These are phyloP conservation scores for Puntigrus tetrazona DNA, from an alignment of 2,113 vertebrate genomes.

Conservation along the genomic window DNA sequence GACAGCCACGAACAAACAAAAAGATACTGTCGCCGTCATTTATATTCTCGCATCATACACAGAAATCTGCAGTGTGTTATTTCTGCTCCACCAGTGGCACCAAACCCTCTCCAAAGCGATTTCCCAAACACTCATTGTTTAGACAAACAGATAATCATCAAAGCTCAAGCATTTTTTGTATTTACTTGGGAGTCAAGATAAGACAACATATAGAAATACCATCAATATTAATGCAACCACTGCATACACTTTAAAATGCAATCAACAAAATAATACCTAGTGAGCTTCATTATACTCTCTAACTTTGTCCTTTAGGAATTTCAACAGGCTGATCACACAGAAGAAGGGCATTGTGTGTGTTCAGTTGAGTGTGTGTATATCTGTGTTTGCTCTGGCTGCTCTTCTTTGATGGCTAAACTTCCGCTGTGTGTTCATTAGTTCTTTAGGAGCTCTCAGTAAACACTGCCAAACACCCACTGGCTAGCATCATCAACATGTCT, in stretches of 20 bases:
- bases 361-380: not conserved
- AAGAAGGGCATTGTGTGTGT: not conserved
- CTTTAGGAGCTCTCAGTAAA: constrained; percentile 31
- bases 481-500: constrained; percentile 14
- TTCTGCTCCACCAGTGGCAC: not conserved
- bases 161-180: not conserved
- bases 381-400: constrained; percentile 14
- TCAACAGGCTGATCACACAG: not conserved
- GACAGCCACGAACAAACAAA: not conserved
- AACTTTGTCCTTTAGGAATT: not conserved
- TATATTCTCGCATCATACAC: constrained; percentile 2
- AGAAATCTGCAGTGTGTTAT: not conserved
- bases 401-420: constrained; percentile 35
- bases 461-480: constrained; percentile 41
- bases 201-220: not conserved
- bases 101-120: not conserved
- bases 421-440: constrained; percentile 28
- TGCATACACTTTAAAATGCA: not conserved
- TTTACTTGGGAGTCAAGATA: too few relatives aligned
- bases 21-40: not conserved
- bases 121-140: not conserved
- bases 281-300: not conserved
- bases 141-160: not conserved
- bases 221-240: not conserved
- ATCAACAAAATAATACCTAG: not conserved